Conservation (phyloP, 2,113 vertebrate species). For the Holacanthus passer region DNA sequence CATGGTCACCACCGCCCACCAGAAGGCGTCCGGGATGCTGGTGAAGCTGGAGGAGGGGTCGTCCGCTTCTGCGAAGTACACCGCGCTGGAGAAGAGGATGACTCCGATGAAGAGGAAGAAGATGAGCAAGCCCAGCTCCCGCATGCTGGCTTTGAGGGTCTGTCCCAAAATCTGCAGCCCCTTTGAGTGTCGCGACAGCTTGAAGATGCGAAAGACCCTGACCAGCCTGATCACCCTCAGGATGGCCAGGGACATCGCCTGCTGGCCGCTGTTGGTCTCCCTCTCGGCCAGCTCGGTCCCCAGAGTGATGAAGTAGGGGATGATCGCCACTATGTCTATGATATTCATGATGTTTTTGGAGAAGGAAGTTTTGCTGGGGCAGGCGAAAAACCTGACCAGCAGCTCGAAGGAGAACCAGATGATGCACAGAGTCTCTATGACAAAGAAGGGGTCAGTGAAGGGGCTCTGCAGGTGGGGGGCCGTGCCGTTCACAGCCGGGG, state of each 20-base stretch:
- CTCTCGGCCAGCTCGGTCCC: conserved; percentile 95
- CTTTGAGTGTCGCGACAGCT: conserved; percentile 97
- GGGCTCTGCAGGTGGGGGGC: conserved; percentile 72
- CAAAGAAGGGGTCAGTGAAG: conserved; percentile 96
- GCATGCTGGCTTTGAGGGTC: conserved; percentile 97
- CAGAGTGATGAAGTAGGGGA: conserved; percentile 98
- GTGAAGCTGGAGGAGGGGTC: conserved; percentile 95
- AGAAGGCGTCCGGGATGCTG: conserved; percentile 98
- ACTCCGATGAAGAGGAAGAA: conserved; percentile 99
- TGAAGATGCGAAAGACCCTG: conserved; percentile 97
- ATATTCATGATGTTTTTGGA: conserved; percentile 99
- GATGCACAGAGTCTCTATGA: conserved; percentile 98
- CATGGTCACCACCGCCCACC: conserved; percentile 99
- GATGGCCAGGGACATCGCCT: conserved; percentile 98
- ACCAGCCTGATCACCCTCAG: conserved; percentile 95
- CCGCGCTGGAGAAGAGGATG: conserved; percentile 97
- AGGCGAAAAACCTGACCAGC: conserved; percentile 95
- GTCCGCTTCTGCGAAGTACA: conserved; percentile 97
- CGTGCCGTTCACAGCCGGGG: conserved; percentile 81
- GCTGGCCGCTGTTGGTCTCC: conserved; percentile 93
- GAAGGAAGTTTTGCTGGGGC: conserved; percentile 96
- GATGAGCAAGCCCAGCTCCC: conserved; percentile 95
- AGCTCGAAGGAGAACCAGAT: conserved; percentile 99
- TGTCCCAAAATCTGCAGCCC: conserved; percentile 97
- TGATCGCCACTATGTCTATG: conserved; percentile 98